Evolutionary conservation across 2,888 invertebrate genomes (phyloP), one percentile per base, ranked within the genome.

Genomic region (Trissolcus japonicus): DNA sequence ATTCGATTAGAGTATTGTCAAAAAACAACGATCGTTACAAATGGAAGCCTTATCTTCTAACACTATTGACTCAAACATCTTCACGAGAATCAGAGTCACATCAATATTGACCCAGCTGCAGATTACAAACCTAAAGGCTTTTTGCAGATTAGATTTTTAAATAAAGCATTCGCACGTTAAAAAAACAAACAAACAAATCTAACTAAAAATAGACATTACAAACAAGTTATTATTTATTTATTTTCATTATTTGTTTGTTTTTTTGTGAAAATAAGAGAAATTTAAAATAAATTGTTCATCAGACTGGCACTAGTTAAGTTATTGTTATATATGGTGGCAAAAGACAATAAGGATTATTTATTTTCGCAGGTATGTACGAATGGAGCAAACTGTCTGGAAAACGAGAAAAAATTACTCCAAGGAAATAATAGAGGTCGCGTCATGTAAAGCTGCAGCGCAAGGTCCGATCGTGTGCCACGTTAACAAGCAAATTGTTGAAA

Each of bases 371-470:
- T 81, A 83, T 82, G 83, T 86, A 83, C 83, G 81, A 80, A 57
- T 57, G 19, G 79, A 78, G 79, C 81, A 84, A 87, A 87, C 86
- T 85, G 86, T 83, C 84, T 83, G 85, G 86, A 86, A 86, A 87
- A 87, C 84, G 84, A 87, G 86, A 82, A 86, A 85, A 85, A 86
- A 87, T 87, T 83, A 84, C 83, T 82, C 78, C 59, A 78, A 77
- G 75, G 73, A 82, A 84, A 80, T 83, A 85, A 84, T 82, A 80
- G 35, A 35, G 79, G 79, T 67, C 48, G 65, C 56, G 79, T 57
- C 56, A 59, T 53, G 63, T 72, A 66, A 60, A 56, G 66, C 48
- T 53, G 57, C 67, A 40, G 65, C 46, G 57, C 11, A 48, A 16
- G n/a, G 14, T 55, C 51, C 62, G 51, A 54, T 61, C 25, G 59